Base-by-base conservation (phyloP, 92 coral and sea anemone species). In the Bergia puertoricense region DNA sequence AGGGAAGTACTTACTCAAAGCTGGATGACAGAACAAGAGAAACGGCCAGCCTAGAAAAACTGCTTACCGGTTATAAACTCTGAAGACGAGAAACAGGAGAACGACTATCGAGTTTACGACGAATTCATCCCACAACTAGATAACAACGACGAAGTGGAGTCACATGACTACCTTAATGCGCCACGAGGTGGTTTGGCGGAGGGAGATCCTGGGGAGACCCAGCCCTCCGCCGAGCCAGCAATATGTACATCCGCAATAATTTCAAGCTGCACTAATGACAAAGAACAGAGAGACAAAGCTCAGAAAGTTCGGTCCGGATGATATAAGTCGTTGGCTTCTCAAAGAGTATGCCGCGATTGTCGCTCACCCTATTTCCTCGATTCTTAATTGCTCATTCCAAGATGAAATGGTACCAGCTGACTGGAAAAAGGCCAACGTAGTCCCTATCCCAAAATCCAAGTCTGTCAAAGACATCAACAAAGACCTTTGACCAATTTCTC, bases 71-170 rank as follows among this genome's bases (percentile, higher is more conserved):
- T 56, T 22, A 46, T 81, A 18, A 42, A 18, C 15, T 41, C 85
- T 18, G 38, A 57, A n/a, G 54, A 37, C 30, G 76, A 65, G 13
- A 4, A 79, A 39, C 51, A 59, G 5, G 57, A 38, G 4, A 39
- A 40, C 14, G 86, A 62, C 40, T 3, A 40, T 22, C 18, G 76
- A 11, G 76, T 40, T 65, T 81, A 81, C 75, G 75, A 81, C 30
- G 86, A 81, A 7, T 81, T 81, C 86, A 81, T 81, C 48, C 86
- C 86, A 10, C 54, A 65, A 18, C n/a, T 81, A 76, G 86, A 65
- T 41, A 39, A 41, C 37, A 67, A 39, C 6, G 57, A 65, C 72
- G 75, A 81, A 3, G 23, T 81, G 14, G 10, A 56, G 23, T 40
- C 85, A 30, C 51, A 6, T 6, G 74, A 56, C 74, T 59, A 81